Conservation (phyloP, 2,888 invertebrate genomes). For the Acrobasis repandana region DNA sequence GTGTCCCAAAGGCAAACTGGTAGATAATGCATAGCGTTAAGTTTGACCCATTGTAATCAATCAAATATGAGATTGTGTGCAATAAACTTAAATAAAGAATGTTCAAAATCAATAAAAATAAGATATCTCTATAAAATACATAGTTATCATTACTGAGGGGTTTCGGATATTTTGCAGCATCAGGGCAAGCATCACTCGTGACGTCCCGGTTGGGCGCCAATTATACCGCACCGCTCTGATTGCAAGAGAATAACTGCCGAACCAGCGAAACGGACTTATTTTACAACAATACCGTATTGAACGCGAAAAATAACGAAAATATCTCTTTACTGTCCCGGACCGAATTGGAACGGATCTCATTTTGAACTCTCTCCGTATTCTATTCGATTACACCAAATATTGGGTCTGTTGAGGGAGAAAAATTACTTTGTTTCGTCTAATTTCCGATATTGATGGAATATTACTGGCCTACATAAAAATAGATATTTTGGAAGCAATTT, state of each 20-base stretch:
- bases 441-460: neutral
- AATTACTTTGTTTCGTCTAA: neutral
- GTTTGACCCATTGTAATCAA: too few relatives aligned
- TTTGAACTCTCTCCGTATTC: slow-evolving; percentile 9
- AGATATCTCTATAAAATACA: neutral
- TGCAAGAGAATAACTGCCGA: slow-evolving; percentile 56
- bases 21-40: too few relatives aligned
- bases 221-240: slow-evolving; percentile 66
- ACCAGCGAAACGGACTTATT: slow-evolving; percentile 36
- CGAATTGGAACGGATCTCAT: slow-evolving; percentile 2
- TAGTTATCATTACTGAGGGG: slow-evolving; percentile 30
- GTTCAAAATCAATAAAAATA: too few relatives aligned
- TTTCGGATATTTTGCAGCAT: slow-evolving; percentile 49
- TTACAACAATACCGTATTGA: slow-evolving; percentile 20
- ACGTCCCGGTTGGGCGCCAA: slow-evolving; percentile 69
- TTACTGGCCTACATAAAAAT: neutral
- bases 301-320: slow-evolving; percentile 18
- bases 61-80: too few relatives aligned
- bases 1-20: too few relatives aligned
- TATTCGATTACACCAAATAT: slow-evolving; percentile 8
- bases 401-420: slow-evolving; percentile 1
- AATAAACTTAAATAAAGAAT: too few relatives aligned
- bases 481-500: neutral
- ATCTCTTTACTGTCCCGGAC: neutral
- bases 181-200: slow-evolving; percentile 69